phyloP scores from a whole-genome alignment of 2,113 vertebrate species.

The Oxygymnocypris stewartii region DNA sequence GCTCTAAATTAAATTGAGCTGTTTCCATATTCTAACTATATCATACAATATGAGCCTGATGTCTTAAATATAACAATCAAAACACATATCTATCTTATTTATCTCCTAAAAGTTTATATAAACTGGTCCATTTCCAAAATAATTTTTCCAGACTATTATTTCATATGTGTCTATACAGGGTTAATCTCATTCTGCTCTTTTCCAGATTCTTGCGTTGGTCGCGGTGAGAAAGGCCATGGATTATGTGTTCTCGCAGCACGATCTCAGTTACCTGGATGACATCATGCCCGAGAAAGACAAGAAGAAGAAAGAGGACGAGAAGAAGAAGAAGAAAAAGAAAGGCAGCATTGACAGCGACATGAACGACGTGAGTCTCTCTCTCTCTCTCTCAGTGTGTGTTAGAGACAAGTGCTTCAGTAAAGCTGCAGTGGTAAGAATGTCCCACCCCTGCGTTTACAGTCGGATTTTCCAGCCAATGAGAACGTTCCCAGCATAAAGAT shows the following conservation, averaged over 20 bases:
- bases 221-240: conserved; percentile 98
- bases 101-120: background rate
- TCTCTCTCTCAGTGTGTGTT: background rate
- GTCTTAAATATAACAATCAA: background rate
- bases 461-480: conserved; percentile 93
- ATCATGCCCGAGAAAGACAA: conserved; percentile 99
- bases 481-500: conserved; percentile 99
- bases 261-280: conserved; percentile 95
- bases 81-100: background rate
- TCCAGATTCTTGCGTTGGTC: conserved; percentile 91
- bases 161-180: background rate
- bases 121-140: background rate
- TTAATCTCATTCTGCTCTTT: background rate
- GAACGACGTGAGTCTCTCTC: conserved; percentile 84
- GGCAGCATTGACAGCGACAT: conserved; percentile 93
- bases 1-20: too few species aligned
- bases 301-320: conserved; percentile 99
- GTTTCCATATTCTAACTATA: background rate
- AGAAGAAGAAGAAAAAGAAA: conserved; percentile 96
- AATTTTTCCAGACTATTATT: background rate
- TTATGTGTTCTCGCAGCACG: conserved; percentile 95
- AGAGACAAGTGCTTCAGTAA: background rate
- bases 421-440: conserved; percentile 19
- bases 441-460: conserved; percentile 86
- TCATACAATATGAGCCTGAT: background rate